Percentiles rank a stretch among this genome's conserved stretches.
These are phyloP conservation scores for Stomorhina lunata DNA, from an alignment of 2,888 invertebrate genomes.

Conservation along the genomic window DNA sequence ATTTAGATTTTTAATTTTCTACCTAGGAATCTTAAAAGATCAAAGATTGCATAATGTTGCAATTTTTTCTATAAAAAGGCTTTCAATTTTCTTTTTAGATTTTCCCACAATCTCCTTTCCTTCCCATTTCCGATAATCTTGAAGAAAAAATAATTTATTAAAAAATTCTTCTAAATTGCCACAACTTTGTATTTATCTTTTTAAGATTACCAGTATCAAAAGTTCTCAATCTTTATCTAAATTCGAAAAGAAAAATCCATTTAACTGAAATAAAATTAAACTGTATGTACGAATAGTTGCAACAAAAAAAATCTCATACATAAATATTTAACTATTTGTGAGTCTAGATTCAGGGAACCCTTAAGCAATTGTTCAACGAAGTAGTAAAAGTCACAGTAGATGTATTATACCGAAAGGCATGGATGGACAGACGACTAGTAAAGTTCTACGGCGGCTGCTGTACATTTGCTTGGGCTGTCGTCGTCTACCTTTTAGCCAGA, in stretches of 20 bases:
- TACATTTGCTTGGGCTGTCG: constrained; percentile 6
- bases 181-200: constrained; percentile 8
- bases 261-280: constrained; percentile 11
- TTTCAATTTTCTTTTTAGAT: too few relatives aligned
- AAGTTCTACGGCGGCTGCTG: too few relatives aligned
- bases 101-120: too few relatives aligned
- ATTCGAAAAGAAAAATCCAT: constrained; percentile 24
- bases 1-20: too few relatives aligned
- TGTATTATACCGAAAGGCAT: constrained; percentile 16
- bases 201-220: not conserved
- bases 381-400: not conserved
- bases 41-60: too few relatives aligned
- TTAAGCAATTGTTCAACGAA: constrained; percentile 19
- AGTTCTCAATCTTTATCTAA: constrained; percentile 32
- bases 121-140: not conserved
- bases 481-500: constrained; percentile 53
- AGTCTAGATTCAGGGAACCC: constrained; percentile 56
- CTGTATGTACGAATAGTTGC: not conserved
- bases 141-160: not conserved
- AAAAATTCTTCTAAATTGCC: constrained; percentile 21
- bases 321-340: constrained; percentile 44
- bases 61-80: too few relatives aligned
- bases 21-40: too few relatives aligned
- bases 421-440: too few relatives aligned
- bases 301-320: too few relatives aligned